Evolutionary conservation across 1,140 invertebrate species (phyloP).

Genomic region (Aphelinus atriplicis): DNA sequence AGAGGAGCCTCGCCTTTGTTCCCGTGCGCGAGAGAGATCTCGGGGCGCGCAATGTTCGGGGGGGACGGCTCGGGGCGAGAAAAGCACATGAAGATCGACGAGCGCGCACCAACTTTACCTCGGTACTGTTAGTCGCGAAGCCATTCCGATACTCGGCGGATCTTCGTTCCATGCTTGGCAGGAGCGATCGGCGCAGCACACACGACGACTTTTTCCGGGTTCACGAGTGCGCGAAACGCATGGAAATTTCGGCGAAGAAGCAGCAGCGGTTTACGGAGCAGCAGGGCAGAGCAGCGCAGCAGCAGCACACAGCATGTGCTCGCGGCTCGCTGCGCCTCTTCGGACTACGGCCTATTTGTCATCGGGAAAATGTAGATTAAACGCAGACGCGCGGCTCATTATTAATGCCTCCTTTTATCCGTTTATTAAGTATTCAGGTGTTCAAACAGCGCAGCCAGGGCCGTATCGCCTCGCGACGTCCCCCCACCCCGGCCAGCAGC

Average conservation of each 20-base stretch:
- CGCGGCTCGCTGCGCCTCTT: constrained; percentile 50
- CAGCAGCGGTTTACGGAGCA: neutral
- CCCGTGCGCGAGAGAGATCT: neutral
- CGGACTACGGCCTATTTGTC: constrained; percentile 59
- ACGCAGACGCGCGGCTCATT: constrained; percentile 57
- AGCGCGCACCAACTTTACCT: constrained; percentile 41
- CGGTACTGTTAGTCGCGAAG: constrained; percentile 45
- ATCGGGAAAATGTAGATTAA: constrained; percentile 63
- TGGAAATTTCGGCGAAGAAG: neutral
- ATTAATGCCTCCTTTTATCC: constrained; percentile 64
- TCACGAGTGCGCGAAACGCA: constrained; percentile 5
- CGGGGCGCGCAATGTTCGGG: no score
- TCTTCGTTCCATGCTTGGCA: constrained; percentile 44
- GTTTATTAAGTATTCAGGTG: constrained; percentile 68
- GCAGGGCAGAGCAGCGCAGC: neutral
- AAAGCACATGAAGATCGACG: no score
- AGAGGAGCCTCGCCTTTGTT: no score
- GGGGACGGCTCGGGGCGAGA: neutral
- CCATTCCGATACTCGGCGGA: constrained; percentile 47
- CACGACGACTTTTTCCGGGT: neutral
- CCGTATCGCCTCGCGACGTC: constrained; percentile 13
- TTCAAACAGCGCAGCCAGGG: constrained; percentile 49
- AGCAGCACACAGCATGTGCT: constrained; percentile 40
- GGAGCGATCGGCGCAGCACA: neutral
- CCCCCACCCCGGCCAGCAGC: no score